These are phyloP conservation scores for Fragariocoptes setiger DNA, from an alignment of 1,140 invertebrate species.

Conservation along the genomic window DNA sequence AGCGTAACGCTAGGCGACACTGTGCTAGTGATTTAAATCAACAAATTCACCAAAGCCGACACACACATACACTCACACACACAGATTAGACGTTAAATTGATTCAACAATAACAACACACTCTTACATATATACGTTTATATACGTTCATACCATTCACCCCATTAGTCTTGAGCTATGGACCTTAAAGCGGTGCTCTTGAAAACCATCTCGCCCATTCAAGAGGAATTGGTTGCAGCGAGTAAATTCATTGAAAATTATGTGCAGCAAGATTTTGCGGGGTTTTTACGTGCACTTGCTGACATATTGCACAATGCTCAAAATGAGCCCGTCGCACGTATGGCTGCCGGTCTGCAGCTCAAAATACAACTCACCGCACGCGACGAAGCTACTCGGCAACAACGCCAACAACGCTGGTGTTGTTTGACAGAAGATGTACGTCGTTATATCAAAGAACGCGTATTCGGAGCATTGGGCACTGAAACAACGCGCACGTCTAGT, in stretches of 20 bases:
- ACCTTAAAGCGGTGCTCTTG: background rate
- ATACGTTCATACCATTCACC: too few relatives aligned
- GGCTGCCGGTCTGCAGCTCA: conserved; percentile 89
- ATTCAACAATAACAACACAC: too few relatives aligned
- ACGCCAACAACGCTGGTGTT: conserved; percentile 69
- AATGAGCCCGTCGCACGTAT: conserved; percentile 74
- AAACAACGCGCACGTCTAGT: conserved; percentile 66
- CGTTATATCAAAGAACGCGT: conserved; percentile 82
- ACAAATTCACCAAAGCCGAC: too few relatives aligned
- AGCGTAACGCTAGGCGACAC: too few relatives aligned
- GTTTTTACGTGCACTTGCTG: conserved; percentile 71
- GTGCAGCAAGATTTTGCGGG: conserved; percentile 17
- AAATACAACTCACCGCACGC: conserved; percentile 92
- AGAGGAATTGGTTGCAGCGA: background rate
- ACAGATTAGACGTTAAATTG: too few relatives aligned
- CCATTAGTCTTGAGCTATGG: too few relatives aligned
- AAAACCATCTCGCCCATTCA: background rate
- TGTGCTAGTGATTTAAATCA: too few relatives aligned
- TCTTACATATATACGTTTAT: too few relatives aligned
- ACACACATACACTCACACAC: too few relatives aligned
- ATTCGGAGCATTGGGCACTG: conserved; percentile 48
- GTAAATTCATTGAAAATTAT: background rate
- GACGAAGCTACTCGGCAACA: conserved; percentile 41
- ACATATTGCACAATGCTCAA: conserved; percentile 52
- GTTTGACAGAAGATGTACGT: conserved; percentile 49